Conservation (phyloP, 2,888 invertebrate genomes). For the Subacronicta megacephala region DNA sequence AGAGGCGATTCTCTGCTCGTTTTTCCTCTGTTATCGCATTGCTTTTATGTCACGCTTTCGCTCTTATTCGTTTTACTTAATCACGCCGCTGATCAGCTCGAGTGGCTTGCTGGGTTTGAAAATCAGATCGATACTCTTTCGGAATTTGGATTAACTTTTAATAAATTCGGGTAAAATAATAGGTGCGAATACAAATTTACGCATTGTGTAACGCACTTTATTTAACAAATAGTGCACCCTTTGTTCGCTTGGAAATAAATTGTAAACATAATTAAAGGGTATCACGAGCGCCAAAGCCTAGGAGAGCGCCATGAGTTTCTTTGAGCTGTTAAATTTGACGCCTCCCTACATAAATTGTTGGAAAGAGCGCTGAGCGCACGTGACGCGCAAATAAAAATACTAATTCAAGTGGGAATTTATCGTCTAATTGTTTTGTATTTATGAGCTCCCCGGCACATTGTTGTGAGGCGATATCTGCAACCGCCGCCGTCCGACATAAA, state of each 20-base stretch:
- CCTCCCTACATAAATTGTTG: slow-evolving; percentile 80
- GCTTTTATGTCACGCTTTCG: slow-evolving; percentile 87
- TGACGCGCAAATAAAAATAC: slow-evolving; percentile 86
- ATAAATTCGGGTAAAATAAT: slow-evolving; percentile 18
- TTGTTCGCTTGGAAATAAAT: slow-evolving; percentile 75
- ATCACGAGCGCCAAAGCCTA: slow-evolving; percentile 75
- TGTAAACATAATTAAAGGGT: slow-evolving; percentile 77
- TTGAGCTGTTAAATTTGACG: slow-evolving; percentile 82
- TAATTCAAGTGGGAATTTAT: slow-evolving; percentile 82
- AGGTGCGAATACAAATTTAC: slow-evolving; percentile 11
- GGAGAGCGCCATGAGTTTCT: slow-evolving; percentile 79
- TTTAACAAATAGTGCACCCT: slow-evolving; percentile 65
- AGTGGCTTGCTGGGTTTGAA: slow-evolving; percentile 71
- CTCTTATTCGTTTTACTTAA: slow-evolving; percentile 84
- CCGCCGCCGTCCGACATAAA: slow-evolving; percentile 71
- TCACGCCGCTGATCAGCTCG: slow-evolving; percentile 78
- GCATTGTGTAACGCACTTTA: slow-evolving; percentile 45
- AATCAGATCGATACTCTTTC: slow-evolving; percentile 63
- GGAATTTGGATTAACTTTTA: slow-evolving; percentile 31
- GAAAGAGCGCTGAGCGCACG: slow-evolving; percentile 77
- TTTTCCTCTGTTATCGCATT: slow-evolving; percentile 84
- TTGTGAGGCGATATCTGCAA: slow-evolving; percentile 73
- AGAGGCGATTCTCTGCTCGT: slow-evolving; percentile 84
- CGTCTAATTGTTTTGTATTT: slow-evolving; percentile 84
- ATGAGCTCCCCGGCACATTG: slow-evolving; percentile 77